phyloP scores from a whole-genome alignment of 2,113 vertebrate species.

The Cariama cristata region DNA sequence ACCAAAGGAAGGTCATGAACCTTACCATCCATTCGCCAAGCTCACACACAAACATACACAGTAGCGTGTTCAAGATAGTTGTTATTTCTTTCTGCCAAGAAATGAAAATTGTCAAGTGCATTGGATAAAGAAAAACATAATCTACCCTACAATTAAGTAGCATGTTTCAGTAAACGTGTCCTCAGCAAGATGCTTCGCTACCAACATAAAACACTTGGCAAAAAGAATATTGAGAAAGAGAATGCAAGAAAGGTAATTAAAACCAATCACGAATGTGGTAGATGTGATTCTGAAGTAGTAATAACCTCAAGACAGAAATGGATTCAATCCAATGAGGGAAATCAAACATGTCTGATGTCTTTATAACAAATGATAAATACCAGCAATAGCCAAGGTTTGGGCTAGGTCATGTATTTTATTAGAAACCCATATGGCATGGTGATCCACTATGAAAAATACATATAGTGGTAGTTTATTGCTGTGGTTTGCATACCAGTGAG shows the following conservation, averaged over 20 bases:
- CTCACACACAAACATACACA: background rate
- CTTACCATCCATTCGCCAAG: background rate
- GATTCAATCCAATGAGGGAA: background rate
- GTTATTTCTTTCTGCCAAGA: background rate
- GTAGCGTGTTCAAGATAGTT: background rate
- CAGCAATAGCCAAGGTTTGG: background rate
- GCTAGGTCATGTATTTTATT: background rate
- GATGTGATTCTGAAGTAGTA: background rate
- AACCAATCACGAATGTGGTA: background rate
- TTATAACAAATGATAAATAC: background rate
- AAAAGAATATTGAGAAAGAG: background rate
- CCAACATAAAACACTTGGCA: background rate
- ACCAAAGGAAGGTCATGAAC: background rate
- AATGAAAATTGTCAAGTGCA: background rate
- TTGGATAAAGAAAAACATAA: background rate
- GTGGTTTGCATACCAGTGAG: background rate
- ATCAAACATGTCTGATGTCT: background rate
- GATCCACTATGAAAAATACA: background rate
- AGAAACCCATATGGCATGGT: slow-evolving; percentile 1
- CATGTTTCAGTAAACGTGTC: background rate
- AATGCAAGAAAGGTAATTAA: slow-evolving; percentile 38
- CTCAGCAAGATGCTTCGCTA: slow-evolving; percentile 1
- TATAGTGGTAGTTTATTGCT: background rate
- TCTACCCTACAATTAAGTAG: background rate
- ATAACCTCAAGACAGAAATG: background rate